phyloP scores from a whole-genome alignment of 2,113 vertebrate species.

The Pelecanus crispus region DNA sequence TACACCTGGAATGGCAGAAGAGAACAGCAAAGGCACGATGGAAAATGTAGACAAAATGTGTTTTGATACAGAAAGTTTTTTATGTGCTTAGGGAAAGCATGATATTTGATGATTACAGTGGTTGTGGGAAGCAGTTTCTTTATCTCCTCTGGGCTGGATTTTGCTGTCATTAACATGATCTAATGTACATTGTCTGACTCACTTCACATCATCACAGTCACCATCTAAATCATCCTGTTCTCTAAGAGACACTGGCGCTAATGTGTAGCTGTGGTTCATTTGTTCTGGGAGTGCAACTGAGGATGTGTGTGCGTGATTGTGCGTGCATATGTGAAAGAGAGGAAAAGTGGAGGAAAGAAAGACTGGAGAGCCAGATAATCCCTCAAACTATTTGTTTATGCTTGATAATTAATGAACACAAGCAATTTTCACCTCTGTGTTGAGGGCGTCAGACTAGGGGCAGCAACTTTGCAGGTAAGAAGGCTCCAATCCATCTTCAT shows the following conservation, averaged over 20 bases:
- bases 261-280: background rate
- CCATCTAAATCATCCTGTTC: background rate
- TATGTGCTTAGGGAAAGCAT: background rate
- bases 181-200: background rate
- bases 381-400: background rate
- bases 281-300: background rate
- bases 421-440: background rate
- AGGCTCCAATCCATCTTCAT: conserved; percentile 65
- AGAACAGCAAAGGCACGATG: background rate
- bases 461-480: conserved; percentile 36
- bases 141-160: background rate
- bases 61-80: background rate
- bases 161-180: background rate
- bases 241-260: background rate
- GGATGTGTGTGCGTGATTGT: no score
- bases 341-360: background rate
- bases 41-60: background rate
- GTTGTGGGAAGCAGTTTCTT: background rate
- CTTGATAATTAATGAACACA: background rate
- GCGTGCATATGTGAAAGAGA: background rate
- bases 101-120: background rate
- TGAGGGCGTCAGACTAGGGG: background rate
- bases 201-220: background rate
- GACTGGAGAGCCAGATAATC: background rate
- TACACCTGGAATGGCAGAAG: background rate